Evolutionary conservation across 2,113 vertebrate genomes (phyloP).

Genomic region (Martes martes): DNA sequence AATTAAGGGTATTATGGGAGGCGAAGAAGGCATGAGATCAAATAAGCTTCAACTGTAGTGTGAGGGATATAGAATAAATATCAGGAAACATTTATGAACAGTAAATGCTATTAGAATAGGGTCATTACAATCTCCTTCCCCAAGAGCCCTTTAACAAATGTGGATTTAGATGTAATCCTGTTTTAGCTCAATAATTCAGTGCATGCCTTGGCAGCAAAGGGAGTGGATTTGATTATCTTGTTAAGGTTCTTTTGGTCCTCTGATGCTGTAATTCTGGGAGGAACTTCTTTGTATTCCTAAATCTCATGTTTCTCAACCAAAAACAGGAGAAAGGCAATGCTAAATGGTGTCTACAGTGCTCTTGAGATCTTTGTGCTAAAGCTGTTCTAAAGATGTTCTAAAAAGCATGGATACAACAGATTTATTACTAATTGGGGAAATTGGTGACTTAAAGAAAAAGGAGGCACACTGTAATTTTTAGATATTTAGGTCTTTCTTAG

Average conservation of each 20-base stretch:
- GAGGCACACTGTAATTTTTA: neutral
- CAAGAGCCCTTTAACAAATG: constrained; percentile 14
- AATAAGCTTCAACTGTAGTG: neutral
- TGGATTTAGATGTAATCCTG: constrained; percentile 36
- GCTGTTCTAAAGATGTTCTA: neutral
- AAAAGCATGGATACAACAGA: neutral
- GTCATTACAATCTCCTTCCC: constrained; percentile 3
- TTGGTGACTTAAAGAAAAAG: neutral
- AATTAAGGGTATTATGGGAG: neutral
- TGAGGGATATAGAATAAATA: neutral
- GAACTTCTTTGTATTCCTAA: neutral
- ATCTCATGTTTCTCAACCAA: neutral
- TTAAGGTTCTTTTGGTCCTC: constrained; percentile 4
- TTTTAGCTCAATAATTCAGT: constrained; percentile 24
- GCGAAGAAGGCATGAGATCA: neutral
- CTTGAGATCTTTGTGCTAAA: neutral
- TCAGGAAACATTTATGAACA: constrained; percentile 30
- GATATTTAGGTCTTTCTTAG: neutral
- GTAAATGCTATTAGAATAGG: constrained; percentile 5
- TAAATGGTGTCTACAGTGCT: neutral
- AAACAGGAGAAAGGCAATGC: neutral
- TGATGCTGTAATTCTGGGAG: neutral
- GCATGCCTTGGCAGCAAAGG: neutral
- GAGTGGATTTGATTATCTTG: constrained; percentile 37
- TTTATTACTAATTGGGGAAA: neutral